phyloP scores from a whole-genome alignment of 2,113 vertebrate species.

The Podarcis cretensis region DNA sequence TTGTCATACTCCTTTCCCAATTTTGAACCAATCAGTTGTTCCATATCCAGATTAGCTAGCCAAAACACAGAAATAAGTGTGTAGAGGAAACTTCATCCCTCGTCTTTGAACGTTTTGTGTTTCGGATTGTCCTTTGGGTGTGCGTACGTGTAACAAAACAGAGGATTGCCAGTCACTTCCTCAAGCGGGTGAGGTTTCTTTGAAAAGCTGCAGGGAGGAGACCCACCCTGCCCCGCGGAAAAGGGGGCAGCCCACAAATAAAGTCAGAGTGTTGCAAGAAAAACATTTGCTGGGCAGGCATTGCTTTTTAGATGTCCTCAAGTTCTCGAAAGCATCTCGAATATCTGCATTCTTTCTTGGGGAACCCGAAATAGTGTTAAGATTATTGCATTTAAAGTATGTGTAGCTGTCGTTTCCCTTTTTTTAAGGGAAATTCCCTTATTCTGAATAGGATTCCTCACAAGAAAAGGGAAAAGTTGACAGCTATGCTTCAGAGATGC shows the following conservation, averaged over 20 bases:
- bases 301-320: background rate
- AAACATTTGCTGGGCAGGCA: background rate
- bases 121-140: background rate
- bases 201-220: background rate
- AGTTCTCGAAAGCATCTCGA: background rate
- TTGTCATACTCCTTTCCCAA: too few species aligned
- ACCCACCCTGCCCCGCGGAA: background rate
- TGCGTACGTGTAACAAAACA: background rate
- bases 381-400: background rate
- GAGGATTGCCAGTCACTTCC: background rate
- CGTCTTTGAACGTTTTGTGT: background rate
- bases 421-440: too few species aligned
- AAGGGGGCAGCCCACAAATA: background rate
- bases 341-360: background rate
- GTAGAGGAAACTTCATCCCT: background rate
- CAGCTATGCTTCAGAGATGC: background rate
- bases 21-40: too few species aligned
- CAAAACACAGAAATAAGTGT: background rate
- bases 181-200: background rate
- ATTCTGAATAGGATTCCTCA: too few species aligned
- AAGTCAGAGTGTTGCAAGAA: background rate
- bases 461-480: too few species aligned
- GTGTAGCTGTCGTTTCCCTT: too few species aligned
- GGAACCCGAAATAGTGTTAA: background rate
- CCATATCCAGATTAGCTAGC: background rate